Percentiles rank a stretch among this genome's conserved stretches.
Evolutionary conservation across 2,888 invertebrate species (phyloP).

Genomic region (Hypselothyrea guttata): DNA sequence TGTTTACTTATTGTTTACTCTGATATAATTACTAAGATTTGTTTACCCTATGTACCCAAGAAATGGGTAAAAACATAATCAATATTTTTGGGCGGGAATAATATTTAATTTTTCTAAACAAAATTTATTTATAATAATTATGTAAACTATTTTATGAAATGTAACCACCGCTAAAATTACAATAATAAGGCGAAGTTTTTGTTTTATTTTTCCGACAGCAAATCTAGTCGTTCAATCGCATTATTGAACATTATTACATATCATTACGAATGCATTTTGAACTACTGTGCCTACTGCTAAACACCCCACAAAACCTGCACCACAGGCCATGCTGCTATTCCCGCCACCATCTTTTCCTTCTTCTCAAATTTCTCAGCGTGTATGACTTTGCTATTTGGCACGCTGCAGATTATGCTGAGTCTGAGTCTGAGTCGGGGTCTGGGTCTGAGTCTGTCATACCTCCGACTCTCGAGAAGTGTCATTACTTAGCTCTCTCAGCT

Average conservation of each 20-base stretch:
- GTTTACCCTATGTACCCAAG: too few species aligned
- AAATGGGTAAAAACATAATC: too few species aligned
- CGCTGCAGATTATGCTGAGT: conserved; percentile 57
- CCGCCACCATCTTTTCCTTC: conserved; percentile 4
- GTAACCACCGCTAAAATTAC: too few species aligned
- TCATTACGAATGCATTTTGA: background rate
- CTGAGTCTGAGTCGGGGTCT: conserved; percentile 4
- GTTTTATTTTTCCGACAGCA: too few species aligned
- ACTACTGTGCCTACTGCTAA: conserved; percentile 22
- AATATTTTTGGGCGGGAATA: too few species aligned
- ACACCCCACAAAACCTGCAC: conserved; percentile 20
- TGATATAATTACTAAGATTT: too few species aligned
- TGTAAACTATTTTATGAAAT: too few species aligned
- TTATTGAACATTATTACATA: background rate
- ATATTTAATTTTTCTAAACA: too few species aligned
- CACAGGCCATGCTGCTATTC: conserved; percentile 7
- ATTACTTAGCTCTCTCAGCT: conserved; percentile 29
- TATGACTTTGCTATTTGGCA: conserved; percentile 63
- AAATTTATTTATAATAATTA: too few species aligned
- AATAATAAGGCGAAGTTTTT: too few species aligned
- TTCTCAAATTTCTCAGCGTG: background rate
- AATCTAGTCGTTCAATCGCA: too few species aligned
- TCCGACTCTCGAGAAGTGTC: conserved; percentile 28
- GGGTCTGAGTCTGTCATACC: conserved; percentile 1
- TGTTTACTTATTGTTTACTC: too few species aligned